Conservation (phyloP, 2,797 vertebrate genomes). For the Gastrophryne carolinensis region DNA sequence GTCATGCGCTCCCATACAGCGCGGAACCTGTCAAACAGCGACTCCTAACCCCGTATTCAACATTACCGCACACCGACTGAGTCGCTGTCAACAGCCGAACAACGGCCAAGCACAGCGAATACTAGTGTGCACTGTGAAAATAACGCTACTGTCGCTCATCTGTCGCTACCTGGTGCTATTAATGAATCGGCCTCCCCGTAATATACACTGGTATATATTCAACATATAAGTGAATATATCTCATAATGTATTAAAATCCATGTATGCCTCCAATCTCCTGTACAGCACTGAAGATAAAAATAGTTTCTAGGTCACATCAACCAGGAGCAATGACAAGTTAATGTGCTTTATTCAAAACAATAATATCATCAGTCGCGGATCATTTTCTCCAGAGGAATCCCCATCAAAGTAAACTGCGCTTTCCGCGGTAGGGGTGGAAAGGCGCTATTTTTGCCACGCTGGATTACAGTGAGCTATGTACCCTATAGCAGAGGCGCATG, state of each 20-base stretch:
- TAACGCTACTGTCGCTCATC: no score
- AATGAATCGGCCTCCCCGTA: no score
- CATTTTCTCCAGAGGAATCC: constrained; percentile 12
- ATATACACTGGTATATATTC: no score
- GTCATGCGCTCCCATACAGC: no score
- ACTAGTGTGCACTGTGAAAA: no score
- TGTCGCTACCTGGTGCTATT: no score
- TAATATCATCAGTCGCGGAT: constrained; percentile 22
- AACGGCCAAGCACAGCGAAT: no score
- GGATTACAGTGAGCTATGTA: neutral
- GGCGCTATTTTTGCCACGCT: neutral
- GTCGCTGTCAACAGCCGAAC: no score
- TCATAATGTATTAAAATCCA: neutral
- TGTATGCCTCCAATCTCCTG: neutral
- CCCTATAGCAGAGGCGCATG: constrained; percentile 17
- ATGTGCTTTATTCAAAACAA: constrained; percentile 25
- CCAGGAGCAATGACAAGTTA: constrained; percentile 1
- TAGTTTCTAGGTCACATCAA: constrained; percentile 33
- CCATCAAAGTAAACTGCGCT: neutral
- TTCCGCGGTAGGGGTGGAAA: neutral
- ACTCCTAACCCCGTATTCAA: no score
- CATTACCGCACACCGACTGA: no score
- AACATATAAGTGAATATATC: neutral
- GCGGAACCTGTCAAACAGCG: no score
- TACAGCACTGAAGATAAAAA: constrained; percentile 11